These are phyloP conservation scores for Eucriotettix oculatus DNA, from an alignment of 2,888 invertebrate species.

Conservation along the genomic window DNA sequence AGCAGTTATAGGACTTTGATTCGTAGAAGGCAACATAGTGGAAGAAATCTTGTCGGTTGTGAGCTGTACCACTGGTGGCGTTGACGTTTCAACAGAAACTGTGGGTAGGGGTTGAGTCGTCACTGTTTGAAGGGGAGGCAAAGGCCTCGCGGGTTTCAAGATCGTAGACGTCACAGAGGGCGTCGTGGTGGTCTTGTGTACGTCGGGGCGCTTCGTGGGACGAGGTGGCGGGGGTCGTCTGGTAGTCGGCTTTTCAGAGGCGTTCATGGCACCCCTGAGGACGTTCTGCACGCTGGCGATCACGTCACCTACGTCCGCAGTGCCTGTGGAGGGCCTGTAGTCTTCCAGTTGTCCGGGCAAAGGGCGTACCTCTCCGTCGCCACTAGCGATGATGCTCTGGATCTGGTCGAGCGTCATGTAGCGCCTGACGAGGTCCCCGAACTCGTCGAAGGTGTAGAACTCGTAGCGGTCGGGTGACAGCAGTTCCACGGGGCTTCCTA, in stretches of 20 bases:
- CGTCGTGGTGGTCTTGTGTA: too few species aligned
- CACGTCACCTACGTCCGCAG: slow-evolving; percentile 46
- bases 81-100: not conserved
- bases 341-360: not conserved
- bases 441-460: slow-evolving; percentile 73
- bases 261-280: slow-evolving; percentile 54
- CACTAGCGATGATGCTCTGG: slow-evolving; percentile 67
- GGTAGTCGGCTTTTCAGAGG: not conserved
- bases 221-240: not conserved
- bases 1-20: too few species aligned
- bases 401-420: slow-evolving; percentile 75
- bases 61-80: not conserved
- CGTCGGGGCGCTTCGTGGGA: not conserved
- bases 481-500: slow-evolving; percentile 54
- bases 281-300: slow-evolving; percentile 72
- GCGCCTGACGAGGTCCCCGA: slow-evolving; percentile 63
- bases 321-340: not conserved
- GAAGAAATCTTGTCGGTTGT: not conserved
- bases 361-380: slow-evolving; percentile 25
- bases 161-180: too few species aligned
- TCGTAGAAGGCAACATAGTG: too few species aligned
- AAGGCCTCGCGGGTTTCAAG: too few species aligned
- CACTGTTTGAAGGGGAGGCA: not conserved
- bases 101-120: not conserved
- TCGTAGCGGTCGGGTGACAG: slow-evolving; percentile 71